Percentiles rank a stretch among this genome's conserved stretches.
Conservation (phyloP, 1,140 invertebrate genomes). For the Temnothorax curvispinosus region DNA sequence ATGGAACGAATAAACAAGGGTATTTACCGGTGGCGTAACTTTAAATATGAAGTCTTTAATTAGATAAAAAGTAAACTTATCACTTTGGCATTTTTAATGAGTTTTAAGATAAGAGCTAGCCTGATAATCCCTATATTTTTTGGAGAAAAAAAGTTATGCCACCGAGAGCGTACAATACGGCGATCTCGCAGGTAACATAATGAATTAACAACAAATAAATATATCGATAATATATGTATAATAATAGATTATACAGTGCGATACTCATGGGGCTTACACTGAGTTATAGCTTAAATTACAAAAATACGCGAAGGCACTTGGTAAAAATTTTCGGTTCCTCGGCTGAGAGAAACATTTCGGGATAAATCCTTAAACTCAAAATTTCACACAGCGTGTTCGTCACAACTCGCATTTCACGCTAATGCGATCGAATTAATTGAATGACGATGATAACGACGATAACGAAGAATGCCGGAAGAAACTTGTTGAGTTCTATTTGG, state of each 20-base stretch:
- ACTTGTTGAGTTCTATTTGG: not conserved
- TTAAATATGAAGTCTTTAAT: not conserved
- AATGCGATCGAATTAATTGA: conserved; percentile 28
- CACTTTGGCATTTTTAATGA: conserved; percentile 15
- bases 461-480: conserved; percentile 9
- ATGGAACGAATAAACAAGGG: conserved; percentile 25
- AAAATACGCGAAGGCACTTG: conserved; percentile 79
- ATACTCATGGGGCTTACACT: conserved; percentile 66
- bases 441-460: conserved; percentile 18
- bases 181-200: conserved; percentile 19
- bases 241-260: conserved; percentile 51
- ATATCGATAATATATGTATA: conserved; percentile 63
- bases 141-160: conserved; percentile 9
- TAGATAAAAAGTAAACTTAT: not conserved
- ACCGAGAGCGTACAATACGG: not conserved
- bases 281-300: conserved; percentile 74
- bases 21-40: conserved; percentile 18
- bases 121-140: not conserved
- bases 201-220: conserved; percentile 48
- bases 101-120: not conserved
- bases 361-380: conserved; percentile 24
- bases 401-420: conserved; percentile 15
- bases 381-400: conserved; percentile 6
- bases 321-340: conserved; percentile 66
- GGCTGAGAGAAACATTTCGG: conserved; percentile 44